Evolutionary conservation across 2,113 vertebrate species (phyloP).

Genomic region (Ia io): DNA sequence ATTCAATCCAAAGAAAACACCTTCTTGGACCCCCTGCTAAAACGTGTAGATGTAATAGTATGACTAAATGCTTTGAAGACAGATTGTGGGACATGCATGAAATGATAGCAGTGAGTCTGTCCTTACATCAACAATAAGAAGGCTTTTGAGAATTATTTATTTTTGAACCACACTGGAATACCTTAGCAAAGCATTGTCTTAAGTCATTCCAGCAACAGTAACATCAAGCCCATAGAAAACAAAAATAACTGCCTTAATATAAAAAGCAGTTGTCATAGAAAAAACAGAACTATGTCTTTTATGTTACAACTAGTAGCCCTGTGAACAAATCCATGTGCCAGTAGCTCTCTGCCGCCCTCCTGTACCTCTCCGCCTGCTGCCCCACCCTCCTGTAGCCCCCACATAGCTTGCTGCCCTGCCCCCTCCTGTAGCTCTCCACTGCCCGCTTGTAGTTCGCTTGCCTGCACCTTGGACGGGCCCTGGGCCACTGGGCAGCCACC

Average conservation of each 20-base stretch:
- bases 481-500: too few species aligned
- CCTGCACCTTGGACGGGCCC: too few species aligned
- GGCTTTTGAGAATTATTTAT: neutral
- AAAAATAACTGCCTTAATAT: neutral
- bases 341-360: too few species aligned
- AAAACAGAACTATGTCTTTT: neutral
- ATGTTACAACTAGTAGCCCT: neutral
- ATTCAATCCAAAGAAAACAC: neutral
- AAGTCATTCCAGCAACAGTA: neutral
- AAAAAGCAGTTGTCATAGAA: neutral
- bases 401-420: too few species aligned
- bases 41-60: neutral
- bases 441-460: too few species aligned
- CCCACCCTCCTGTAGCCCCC: too few species aligned
- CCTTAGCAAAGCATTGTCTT: neutral
- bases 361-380: too few species aligned
- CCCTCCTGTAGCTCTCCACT: too few species aligned
- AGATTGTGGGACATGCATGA: neutral
- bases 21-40: neutral
- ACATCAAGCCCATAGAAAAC: neutral
- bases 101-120: neutral
- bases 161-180: neutral
- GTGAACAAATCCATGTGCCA: too few species aligned
- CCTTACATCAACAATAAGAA: neutral
- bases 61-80: neutral